phyloP scores from a whole-genome alignment of 2,888 invertebrate species.

The Colostygia pectinataria region DNA sequence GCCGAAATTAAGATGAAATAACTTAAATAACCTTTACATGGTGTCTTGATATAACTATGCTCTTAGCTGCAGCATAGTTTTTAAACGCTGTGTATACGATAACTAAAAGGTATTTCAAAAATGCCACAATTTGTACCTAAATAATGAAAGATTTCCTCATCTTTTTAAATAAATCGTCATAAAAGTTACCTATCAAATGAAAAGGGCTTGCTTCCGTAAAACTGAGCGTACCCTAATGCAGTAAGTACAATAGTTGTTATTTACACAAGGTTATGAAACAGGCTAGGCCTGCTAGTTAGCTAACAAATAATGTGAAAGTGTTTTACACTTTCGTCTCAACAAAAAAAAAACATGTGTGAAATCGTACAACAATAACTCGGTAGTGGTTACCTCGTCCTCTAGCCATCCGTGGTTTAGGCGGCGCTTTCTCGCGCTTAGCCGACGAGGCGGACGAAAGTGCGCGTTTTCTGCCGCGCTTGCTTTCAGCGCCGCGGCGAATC shows the following conservation, averaged over 20 bases:
- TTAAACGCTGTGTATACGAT: no score
- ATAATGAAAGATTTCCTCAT: no score
- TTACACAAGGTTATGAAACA: not conserved
- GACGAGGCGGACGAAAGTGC: conserved; percentile 61
- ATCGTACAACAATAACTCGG: not conserved
- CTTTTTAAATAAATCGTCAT: no score
- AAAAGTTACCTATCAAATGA: not conserved
- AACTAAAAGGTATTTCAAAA: no score
- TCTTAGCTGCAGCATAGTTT: no score
- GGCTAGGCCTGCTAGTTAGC: not conserved
- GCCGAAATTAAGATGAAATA: no score
- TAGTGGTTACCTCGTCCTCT: conserved; percentile 57
- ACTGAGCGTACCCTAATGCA: not conserved
- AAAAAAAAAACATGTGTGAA: not conserved
- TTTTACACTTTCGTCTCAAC: conserved; percentile 25
- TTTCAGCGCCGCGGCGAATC: conserved; percentile 45
- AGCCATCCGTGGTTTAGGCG: conserved; percentile 50
- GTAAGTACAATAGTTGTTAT: not conserved
- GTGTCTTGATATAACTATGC: no score
- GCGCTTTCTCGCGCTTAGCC: conserved; percentile 47
- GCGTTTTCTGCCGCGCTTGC: conserved; percentile 67
- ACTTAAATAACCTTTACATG: no score
- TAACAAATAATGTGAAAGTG: conserved; percentile 12
- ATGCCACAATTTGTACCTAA: no score
- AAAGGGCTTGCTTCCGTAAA: not conserved